Percentiles rank a stretch among this genome's conserved stretches.
phyloP scores from a whole-genome alignment of 2,113 vertebrate genomes.

The Shinisaurus crocodilurus region DNA sequence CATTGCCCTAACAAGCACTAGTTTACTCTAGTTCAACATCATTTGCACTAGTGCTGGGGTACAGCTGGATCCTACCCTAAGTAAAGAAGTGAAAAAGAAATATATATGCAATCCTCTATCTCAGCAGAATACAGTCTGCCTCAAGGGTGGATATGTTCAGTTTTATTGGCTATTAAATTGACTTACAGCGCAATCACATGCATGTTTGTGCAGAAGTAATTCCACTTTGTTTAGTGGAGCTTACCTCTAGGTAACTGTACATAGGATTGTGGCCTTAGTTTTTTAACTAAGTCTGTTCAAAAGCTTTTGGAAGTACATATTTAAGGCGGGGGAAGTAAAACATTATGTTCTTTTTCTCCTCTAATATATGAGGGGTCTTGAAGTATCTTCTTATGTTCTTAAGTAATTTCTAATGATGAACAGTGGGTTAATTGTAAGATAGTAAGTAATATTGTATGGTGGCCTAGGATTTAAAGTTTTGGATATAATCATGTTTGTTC shows the following conservation, averaged over 20 bases:
- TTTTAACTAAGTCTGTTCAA: background rate
- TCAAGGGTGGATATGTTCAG: too few species aligned
- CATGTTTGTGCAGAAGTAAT: background rate
- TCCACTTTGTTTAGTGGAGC: too few species aligned
- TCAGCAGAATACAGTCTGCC: too few species aligned
- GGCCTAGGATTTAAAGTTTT: background rate
- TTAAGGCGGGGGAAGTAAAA: background rate
- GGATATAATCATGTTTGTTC: background rate
- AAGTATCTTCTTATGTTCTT: too few species aligned
- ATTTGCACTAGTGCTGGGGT: too few species aligned
- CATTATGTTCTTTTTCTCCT: background rate
- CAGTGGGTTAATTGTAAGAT: background rate
- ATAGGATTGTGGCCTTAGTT: background rate
- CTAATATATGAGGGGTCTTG: background rate
- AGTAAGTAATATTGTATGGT: background rate
- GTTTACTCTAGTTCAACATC: too few species aligned
- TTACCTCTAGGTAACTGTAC: too few species aligned
- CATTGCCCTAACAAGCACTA: too few species aligned
- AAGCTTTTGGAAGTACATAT: background rate
- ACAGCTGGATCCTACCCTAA: too few species aligned
- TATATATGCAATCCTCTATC: too few species aligned
- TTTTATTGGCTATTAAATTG: background rate
- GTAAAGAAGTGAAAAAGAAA: too few species aligned
- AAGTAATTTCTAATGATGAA: background rate
- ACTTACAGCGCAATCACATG: background rate